A percentile compares a stretch with the other conserved stretches of the same genome.
phyloP scores from a whole-genome alignment of 2,113 vertebrate species.

The Octodon degus region DNA sequence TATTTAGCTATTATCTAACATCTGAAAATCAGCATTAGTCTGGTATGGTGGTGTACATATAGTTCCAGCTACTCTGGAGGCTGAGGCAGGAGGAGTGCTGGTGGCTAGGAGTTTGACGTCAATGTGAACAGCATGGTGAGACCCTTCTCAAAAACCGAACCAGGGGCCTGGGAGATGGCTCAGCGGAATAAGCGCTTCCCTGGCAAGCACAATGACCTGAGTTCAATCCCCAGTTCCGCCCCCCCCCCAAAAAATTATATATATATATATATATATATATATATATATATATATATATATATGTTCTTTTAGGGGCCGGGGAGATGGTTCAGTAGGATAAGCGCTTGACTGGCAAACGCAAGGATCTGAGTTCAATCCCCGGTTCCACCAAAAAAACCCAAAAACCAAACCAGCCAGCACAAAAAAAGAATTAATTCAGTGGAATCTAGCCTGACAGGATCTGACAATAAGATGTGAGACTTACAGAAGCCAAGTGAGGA shows the following conservation, averaged over 20 bases:
- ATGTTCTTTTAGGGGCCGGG: no score
- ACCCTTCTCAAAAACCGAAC: not conserved
- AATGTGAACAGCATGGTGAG: not conserved
- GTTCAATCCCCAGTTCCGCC: no score
- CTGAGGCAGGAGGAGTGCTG: not conserved
- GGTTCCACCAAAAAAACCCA: no score
- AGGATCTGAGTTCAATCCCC: no score
- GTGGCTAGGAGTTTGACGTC: not conserved
- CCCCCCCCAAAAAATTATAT: no score
- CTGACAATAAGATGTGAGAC: not conserved
- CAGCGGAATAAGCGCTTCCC: no score
- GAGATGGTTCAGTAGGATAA: no score
- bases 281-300: no score
- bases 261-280: no score
- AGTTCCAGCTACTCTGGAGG: not conserved
- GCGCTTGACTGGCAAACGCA: no score
- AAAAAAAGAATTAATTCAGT: not conserved
- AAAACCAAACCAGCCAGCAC: not conserved
- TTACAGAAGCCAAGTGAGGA: not conserved
- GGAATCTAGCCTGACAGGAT: not conserved
- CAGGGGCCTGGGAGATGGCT: not conserved
- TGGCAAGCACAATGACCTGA: no score
- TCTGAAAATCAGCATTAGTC: not conserved
- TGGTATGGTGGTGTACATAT: fast-evolving
- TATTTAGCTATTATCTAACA: not conserved